phyloP scores from a whole-genome alignment of 2,888 invertebrate genomes.

The Agriopis marginaria region DNA sequence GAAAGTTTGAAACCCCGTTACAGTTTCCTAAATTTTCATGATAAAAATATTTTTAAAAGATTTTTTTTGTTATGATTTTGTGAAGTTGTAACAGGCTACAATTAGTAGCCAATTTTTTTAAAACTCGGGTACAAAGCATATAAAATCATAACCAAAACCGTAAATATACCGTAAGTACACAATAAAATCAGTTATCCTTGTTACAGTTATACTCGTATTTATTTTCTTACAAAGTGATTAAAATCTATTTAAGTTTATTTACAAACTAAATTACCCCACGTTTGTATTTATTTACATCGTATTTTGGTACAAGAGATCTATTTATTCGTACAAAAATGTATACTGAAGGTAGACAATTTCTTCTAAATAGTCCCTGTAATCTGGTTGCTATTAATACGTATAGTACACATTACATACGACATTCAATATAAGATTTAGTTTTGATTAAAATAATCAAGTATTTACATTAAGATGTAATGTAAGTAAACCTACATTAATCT shows the following conservation, averaged over 20 bases:
- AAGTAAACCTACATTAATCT: slow-evolving; percentile 4
- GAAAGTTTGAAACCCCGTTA: neutral
- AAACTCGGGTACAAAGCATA: no score
- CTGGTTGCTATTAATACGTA: slow-evolving; percentile 56
- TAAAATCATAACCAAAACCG: no score
- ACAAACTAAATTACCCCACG: slow-evolving; percentile 19
- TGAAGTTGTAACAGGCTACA: no score
- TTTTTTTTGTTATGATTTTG: no score
- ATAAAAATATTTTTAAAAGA: neutral
- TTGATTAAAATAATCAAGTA: neutral
- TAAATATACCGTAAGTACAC: no score
- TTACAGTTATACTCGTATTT: neutral
- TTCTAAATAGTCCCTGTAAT: slow-evolving; percentile 79
- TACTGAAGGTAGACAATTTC: slow-evolving; percentile 60
- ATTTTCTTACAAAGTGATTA: neutral
- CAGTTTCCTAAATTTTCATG: neutral
- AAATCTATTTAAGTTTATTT: slow-evolving; percentile 3
- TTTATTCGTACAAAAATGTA: slow-evolving; percentile 65
- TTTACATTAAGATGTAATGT: slow-evolving; percentile 11
- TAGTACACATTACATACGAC: slow-evolving; percentile 36
- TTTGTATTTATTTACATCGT: slow-evolving; percentile 39
- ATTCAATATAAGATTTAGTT: slow-evolving; percentile 34
- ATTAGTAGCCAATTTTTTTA: no score
- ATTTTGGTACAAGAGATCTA: slow-evolving; percentile 63
- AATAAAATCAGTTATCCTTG: neutral